Percentiles rank a stretch among this genome's conserved stretches.
phyloP scores from a whole-genome alignment of 2,888 invertebrate species.

The Cremastobaeus sp. region DNA sequence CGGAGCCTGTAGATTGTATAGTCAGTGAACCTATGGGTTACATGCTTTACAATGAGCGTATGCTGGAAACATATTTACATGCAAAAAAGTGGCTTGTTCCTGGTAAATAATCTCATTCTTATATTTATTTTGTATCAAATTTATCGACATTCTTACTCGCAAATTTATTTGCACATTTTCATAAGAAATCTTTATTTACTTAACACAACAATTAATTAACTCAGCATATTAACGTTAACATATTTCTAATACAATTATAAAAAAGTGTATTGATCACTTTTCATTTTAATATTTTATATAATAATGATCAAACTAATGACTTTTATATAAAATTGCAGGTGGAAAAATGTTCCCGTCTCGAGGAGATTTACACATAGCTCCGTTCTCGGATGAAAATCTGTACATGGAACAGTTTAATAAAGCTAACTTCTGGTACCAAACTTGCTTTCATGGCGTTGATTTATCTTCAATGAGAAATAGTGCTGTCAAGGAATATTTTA shows the following conservation, averaged over 20 bases:
- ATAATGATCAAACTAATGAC: no score
- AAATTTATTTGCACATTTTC: background rate
- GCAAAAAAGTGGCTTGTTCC: slow-evolving; percentile 98
- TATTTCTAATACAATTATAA: no score
- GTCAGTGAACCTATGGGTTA: slow-evolving; percentile 99
- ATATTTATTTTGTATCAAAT: no score
- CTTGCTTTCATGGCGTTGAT: slow-evolving; percentile 98
- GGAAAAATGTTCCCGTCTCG: slow-evolving; percentile 99
- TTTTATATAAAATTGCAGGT: slow-evolving; percentile 70
- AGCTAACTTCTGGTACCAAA: slow-evolving; percentile 99
- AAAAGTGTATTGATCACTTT: no score
- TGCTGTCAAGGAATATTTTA: slow-evolving; percentile 97
- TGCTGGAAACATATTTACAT: slow-evolving; percentile 99
- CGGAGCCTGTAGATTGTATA: slow-evolving; percentile 97
- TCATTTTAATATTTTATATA: no score
- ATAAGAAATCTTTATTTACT: background rate
- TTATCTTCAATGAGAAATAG: slow-evolving; percentile 93
- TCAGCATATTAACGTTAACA: no score
- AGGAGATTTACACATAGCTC: slow-evolving; percentile 97
- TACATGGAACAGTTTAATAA: slow-evolving; percentile 99
- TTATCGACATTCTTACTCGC: background rate
- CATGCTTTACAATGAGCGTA: slow-evolving; percentile 99
- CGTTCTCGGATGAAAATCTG: slow-evolving; percentile 97
- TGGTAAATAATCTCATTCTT: no score
- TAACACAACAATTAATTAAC: no score